Evolutionary conservation across 2,113 vertebrate genomes (phyloP).

Genomic region (Oryzias melastigma): DNA sequence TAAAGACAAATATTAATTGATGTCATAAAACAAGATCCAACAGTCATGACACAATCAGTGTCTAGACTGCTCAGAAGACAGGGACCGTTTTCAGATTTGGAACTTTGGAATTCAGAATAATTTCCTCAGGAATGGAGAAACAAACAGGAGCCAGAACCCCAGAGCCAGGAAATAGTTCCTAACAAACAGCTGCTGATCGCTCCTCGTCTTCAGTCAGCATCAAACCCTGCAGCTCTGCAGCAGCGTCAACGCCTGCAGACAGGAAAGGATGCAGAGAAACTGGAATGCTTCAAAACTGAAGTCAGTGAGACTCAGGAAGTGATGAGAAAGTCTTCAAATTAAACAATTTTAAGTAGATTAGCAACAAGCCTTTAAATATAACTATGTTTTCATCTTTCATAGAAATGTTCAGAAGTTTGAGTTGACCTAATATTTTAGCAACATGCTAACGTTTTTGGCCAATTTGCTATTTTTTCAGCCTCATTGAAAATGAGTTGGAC

Average conservation of each 20-base stretch:
- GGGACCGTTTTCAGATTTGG: background rate
- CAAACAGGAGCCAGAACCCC: slow-evolving; percentile 19
- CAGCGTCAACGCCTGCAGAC: background rate
- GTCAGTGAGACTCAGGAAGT: background rate
- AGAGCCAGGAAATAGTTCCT: slow-evolving; percentile 47
- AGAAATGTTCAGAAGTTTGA: too few species aligned
- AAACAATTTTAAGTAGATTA: too few species aligned
- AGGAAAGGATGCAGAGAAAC: background rate
- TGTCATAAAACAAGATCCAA: too few species aligned
- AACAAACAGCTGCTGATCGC: slow-evolving; percentile 3
- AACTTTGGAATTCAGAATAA: slow-evolving; percentile 45
- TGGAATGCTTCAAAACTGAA: background rate
- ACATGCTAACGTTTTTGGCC: too few species aligned
- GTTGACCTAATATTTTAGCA: too few species aligned
- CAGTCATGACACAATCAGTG: background rate
- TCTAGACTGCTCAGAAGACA: background rate
- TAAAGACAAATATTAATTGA: background rate
- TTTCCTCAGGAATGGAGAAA: slow-evolving; percentile 60
- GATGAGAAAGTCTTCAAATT: too few species aligned
- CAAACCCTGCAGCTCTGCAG: slow-evolving; percentile 1
- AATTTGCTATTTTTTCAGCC: too few species aligned
- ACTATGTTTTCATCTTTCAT: too few species aligned
- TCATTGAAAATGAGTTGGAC: too few species aligned
- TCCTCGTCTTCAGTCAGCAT: background rate
- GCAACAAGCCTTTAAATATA: too few species aligned